Base-by-base conservation (phyloP, 2,797 vertebrate species). In the Bovichtus diacanthus region DNA sequence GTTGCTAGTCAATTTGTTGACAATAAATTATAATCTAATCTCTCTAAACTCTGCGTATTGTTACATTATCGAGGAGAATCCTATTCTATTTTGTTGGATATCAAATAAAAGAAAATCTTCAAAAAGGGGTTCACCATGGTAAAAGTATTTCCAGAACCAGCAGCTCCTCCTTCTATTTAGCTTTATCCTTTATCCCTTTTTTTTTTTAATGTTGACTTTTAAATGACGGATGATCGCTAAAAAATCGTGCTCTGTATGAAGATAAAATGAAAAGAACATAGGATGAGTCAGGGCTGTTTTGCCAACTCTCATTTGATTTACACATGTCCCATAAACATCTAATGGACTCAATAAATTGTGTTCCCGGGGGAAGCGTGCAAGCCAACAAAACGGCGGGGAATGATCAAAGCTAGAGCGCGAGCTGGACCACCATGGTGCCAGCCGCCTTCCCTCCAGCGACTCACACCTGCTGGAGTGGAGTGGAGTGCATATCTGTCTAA, bases 301-400 rank as follows among this genome's bases (percentile, higher is more conserved):
- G 61, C 79, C 85, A 82, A 68, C 70, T 73, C 62, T 78, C 39
- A 13, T 87, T 84, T 88, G 83, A 89, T 91, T 91, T 90, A 86
- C 86, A 83, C 80, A 4, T 72, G 82, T 82, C 86, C 82, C 72
- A 72, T 90, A 92, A 93, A 92, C 80, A 78, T 80, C 82, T 91
- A 90, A 90, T 87, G 88, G 86, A 87, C 78, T 84, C 89, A 59
- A 80, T 92, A 89, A 90, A 92, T 72, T 74, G 68, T 75, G 29
- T 82, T 81, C 83, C 81, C 44, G 21, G 43, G 56, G 83, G 83
- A 73, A 55, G 68, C 36, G 5, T 34, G 55, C 47, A 1, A 43
- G 76, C 41, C 51, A 56, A 63, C 74, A 43, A 67, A 87, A 67
- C 44, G 27, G 31, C 19, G 16, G 53, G 71, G 27, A 67, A 74